phyloP scores from a whole-genome alignment of 1,140 invertebrate genomes.

The Asobara japonica region DNA sequence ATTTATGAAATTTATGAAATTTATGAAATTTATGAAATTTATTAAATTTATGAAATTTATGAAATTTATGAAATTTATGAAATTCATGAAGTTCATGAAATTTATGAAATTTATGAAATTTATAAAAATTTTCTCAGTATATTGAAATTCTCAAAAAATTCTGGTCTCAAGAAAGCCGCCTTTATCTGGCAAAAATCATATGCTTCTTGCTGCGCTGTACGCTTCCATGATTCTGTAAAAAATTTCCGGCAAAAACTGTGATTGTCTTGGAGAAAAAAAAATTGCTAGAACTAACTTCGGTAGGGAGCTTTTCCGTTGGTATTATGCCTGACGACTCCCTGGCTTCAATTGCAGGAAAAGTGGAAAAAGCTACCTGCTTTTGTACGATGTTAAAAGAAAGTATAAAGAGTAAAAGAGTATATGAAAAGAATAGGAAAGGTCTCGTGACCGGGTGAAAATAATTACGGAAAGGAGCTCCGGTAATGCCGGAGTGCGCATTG shows the following conservation, averaged over 20 bases:
- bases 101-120: no score
- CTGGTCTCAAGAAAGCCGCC: no score
- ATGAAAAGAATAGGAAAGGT: background rate
- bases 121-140: no score
- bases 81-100: no score
- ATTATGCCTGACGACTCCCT: constrained; percentile 13
- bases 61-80: no score
- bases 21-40: no score
- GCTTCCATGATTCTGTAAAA: background rate
- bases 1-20: no score
- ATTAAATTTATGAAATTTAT: no score
- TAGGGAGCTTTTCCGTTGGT: constrained; percentile 5
- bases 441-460: background rate
- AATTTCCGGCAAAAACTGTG: background rate
- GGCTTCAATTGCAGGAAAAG: constrained; percentile 17
- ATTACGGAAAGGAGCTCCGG: constrained; percentile 7
- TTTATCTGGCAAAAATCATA: no score
- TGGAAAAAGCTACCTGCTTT: constrained; percentile 17
- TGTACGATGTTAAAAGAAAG: background rate
- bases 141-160: no score
- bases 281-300: background rate
- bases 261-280: constrained; percentile 3
- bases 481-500: background rate
- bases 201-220: background rate
- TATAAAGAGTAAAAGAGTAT: background rate